Evolutionary conservation across 2,888 invertebrate species (phyloP), one percentile per base, ranked within the genome.

Genomic region (Andrena flavipes): DNA sequence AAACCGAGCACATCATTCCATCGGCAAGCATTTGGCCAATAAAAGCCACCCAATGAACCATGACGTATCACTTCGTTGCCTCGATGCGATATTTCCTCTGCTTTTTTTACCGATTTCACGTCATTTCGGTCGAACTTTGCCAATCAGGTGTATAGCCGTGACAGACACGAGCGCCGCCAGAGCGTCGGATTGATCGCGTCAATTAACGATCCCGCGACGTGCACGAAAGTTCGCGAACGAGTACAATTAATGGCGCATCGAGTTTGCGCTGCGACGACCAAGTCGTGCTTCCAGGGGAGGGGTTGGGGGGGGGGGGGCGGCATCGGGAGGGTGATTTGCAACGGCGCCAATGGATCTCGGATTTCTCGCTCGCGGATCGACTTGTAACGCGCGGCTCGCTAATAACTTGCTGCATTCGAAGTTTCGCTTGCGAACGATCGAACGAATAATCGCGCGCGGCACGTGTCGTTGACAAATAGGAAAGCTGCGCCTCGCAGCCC

Each of bases 241-340:
- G 86, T 86, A 86, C 81, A 86, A 87, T 88, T 87, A 87, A 87
- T 82, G 78, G 76, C 26, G 73, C 76, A 79, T 87, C 87, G 86
- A 63, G 76, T 77, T 77, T 59, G 67, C 51, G 48, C 8, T 30
- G 30, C 35, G 48, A 56, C 60, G 42, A 59, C 60, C 63, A 70
- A 65, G 60, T 54, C 10, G 48, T 29, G 23, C n/a, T 13, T 42
- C n/a, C 30, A 3, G n/a, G 70, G 29, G 10, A 16, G 48, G 26
- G 13, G 23, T 35, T 69, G 5, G 26, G 16, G 33, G 35, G 48
- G 26, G 26, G 26, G 26, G 26, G 26, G 26, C 1, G 26, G 49
- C 35, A n/a, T 23, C 26, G 30, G 30, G 33, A 10, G 56, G 70
- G 64, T 76, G 72, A 81, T 82, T 82, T 82, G 76, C 82, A 76